A percentile compares a stretch with the other conserved stretches of the same genome.
These are phyloP conservation scores for Cettia cetti DNA, from an alignment of 2,113 vertebrate genomes.

Conservation along the genomic window DNA sequence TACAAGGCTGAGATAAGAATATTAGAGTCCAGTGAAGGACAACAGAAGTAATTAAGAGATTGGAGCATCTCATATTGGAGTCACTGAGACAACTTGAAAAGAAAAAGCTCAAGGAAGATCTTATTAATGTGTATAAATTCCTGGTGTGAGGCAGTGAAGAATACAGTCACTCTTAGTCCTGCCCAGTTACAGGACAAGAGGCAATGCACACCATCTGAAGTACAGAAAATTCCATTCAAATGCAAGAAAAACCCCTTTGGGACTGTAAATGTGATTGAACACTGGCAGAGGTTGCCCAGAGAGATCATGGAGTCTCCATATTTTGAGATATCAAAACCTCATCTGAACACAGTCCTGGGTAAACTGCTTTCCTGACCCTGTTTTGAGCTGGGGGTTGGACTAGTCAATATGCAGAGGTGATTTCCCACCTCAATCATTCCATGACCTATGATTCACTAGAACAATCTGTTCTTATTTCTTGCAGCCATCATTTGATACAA, in stretches of 20 bases:
- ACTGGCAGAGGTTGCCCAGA: not conserved
- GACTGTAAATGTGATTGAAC: not conserved
- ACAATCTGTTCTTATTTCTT: not conserved
- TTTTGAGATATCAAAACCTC: not conserved
- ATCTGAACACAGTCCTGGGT: not conserved
- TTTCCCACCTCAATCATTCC: not conserved
- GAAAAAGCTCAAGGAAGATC: not conserved
- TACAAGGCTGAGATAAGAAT: not conserved
- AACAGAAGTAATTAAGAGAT: not conserved
- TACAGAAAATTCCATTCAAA: not conserved
- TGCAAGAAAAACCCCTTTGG: not conserved
- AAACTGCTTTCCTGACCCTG: not conserved
- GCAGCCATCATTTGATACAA: not conserved
- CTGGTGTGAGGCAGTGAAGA: not conserved
- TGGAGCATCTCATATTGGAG: not conserved
- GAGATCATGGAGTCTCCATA: not conserved
- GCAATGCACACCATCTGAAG: not conserved
- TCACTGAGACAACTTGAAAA: not conserved
- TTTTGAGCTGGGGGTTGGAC: not conserved
- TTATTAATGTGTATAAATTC: not conserved
- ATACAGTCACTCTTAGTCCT: not conserved
- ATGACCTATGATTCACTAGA: not conserved
- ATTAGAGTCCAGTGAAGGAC: not conserved
- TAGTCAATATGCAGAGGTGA: not conserved
- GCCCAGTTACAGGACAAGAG: not conserved